Evolutionary conservation across 2,113 vertebrate species (phyloP).

Genomic region (Uria aalge): DNA sequence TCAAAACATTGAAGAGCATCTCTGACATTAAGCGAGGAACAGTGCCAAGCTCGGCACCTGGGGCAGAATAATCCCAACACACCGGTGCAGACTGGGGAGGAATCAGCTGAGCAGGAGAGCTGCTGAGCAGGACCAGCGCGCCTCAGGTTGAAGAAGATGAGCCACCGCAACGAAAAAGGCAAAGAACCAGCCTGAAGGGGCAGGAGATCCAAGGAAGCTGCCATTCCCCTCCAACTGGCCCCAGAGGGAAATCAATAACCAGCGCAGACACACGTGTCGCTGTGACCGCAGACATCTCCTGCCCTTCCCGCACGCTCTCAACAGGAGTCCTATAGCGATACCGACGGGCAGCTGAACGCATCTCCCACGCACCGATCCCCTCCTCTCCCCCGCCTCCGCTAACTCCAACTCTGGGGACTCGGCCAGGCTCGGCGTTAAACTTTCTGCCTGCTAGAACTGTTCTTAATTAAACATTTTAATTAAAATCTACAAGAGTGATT

Average conservation of each 20-base stretch:
- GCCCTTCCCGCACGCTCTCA: neutral
- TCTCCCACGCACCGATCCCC: neutral
- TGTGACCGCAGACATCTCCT: neutral
- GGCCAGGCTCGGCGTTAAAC: slow-evolving; percentile 9
- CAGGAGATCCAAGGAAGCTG: neutral
- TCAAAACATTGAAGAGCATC: neutral
- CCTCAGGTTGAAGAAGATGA: neutral
- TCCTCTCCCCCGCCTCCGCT: neutral
- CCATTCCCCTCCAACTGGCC: neutral
- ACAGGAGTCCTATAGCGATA: rapidly evolving
- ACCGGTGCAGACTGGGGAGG: neutral
- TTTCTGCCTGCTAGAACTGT: slow-evolving; percentile 56
- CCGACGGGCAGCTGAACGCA: neutral
- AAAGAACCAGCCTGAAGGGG: neutral
- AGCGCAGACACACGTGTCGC: neutral
- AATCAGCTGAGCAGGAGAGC: neutral
- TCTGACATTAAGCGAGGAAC: neutral
- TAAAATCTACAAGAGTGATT: slow-evolving; percentile 76
- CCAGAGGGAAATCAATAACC: neutral
- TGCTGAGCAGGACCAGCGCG: neutral
- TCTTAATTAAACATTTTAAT: slow-evolving; percentile 79
- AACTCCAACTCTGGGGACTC: neutral
- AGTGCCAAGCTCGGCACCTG: neutral
- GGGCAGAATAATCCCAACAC: neutral
- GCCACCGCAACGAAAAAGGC: neutral